A percentile compares a stretch with the other conserved stretches of the same genome.
These are phyloP conservation scores for Drosophila nigrodunni DNA, from an alignment of 1,140 invertebrate species.

Conservation along the genomic window DNA sequence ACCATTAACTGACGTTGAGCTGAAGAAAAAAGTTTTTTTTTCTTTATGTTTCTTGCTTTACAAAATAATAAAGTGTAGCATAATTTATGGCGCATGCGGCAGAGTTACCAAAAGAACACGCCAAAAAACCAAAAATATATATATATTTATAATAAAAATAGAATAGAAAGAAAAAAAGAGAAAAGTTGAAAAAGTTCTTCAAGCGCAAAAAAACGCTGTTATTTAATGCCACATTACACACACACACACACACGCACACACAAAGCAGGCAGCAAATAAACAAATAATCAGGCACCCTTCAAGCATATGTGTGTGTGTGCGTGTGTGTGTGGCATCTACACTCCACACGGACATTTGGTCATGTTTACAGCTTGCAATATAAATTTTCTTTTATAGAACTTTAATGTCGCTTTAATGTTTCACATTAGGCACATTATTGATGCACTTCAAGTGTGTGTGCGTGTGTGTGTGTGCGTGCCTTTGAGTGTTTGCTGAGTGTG, in stretches of 20 bases:
- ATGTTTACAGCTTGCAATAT: conserved; percentile 53
- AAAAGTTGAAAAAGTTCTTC: conserved; percentile 49
- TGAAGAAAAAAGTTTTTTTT: conserved; percentile 16
- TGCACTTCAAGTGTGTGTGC: conserved; percentile 49
- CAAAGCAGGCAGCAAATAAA: conserved; percentile 47
- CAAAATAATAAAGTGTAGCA: conserved; percentile 76
- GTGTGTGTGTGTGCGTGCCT: conserved; percentile 4
- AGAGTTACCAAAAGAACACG: conserved; percentile 11
- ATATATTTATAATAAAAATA: conserved; percentile 24
- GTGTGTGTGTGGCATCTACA: neutral
- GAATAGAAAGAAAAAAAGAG: conserved; percentile 17
- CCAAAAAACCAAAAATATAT: conserved; percentile 6
- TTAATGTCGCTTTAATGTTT: conserved; percentile 69
- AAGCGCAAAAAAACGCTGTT: conserved; percentile 65
- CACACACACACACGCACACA: conserved; percentile 30
- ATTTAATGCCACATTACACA: conserved; percentile 58
- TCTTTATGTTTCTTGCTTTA: conserved; percentile 46
- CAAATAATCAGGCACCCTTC: conserved; percentile 64
- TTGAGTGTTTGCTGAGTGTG: conserved; percentile 16
- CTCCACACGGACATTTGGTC: conserved; percentile 14
- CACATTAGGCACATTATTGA: conserved; percentile 51
- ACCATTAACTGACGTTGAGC: conserved; percentile 39
- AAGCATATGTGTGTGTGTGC: conserved; percentile 5
- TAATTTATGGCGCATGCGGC: conserved; percentile 64
- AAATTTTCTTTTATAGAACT: conserved; percentile 71